Percentiles rank a stretch among this genome's conserved stretches.
These are phyloP conservation scores for Agelastica alni DNA, from an alignment of 2,888 invertebrate genomes.

Conservation along the genomic window DNA sequence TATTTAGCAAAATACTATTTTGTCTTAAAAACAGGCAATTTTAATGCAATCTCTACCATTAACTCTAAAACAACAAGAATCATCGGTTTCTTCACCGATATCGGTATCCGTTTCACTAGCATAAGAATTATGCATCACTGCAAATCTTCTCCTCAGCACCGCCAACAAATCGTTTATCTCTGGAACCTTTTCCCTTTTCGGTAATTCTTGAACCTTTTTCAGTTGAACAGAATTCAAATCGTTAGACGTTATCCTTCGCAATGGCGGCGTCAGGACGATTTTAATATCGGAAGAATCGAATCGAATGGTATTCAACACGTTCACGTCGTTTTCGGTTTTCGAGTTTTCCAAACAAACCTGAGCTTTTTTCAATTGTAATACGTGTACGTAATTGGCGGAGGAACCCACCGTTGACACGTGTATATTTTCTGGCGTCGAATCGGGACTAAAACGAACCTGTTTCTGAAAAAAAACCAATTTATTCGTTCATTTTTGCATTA, in stretches of 20 bases:
- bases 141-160: conserved; percentile 42
- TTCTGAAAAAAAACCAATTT: not conserved
- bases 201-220: conserved; percentile 26
- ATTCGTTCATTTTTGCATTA: too few species aligned
- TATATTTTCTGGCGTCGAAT: not conserved
- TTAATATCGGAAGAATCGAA: not conserved
- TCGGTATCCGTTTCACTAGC: conserved; percentile 8
- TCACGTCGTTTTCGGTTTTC: not conserved
- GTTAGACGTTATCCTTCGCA: conserved; percentile 24
- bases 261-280: conserved; percentile 19
- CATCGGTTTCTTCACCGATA: conserved; percentile 2
- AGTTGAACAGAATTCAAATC: conserved; percentile 31
- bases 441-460: not conserved
- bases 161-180: conserved; percentile 43
- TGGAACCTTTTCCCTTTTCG: conserved; percentile 30
- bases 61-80: conserved; percentile 3
- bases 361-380: not conserved
- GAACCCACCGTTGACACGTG: not conserved
- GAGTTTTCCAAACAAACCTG: not conserved
- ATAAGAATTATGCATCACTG: conserved; percentile 44
- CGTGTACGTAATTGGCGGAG: not conserved
- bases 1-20: too few species aligned
- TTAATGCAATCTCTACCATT: conserved; percentile 1
- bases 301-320: not conserved
- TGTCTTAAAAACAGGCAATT: not conserved